Evolutionary conservation across 1,140 invertebrate genomes (phyloP), one percentile per base, ranked within the genome.

Genomic region (Diabrotica undecimpunctata): DNA sequence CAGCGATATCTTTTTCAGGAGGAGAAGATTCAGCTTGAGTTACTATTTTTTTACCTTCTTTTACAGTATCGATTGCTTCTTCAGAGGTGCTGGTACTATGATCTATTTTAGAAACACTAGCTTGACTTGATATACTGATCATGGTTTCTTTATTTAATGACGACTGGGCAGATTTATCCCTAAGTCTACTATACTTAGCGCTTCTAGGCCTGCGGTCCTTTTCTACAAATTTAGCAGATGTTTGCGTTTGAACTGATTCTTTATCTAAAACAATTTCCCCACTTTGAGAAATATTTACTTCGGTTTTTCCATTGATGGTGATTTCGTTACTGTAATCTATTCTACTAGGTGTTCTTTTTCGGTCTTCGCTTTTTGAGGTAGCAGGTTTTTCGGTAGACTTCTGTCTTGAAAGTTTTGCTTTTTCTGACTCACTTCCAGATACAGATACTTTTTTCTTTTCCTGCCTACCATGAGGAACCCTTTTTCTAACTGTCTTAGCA

Each of bases 291-390:
- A 75, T 72, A 38, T 73, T 75, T 53, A 75, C 72, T 66, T 75
- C 73, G 8, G 73, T 75, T 58, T 68, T 73, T 36, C 73, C 74
- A 61, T 74, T 75, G 11, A 75, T 71, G 8, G 68, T 67, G 12
- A 75, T 72, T 39, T 75, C 74, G 53, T 71, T 74, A 12, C 62
- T 69, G 39, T 75, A 75, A 64, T 75, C 70, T 13, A 75, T 68
- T 61, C 64, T 58, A 53, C 67, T 67, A 36, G 66, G 65, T 13
- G 65, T 50, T 14, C 60, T 7, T 61, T 66, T 72, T 51, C 25
- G 63, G 2, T 64, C 55, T 38, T 12, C 58, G 52, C 14, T 60
- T 54, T 52, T 53, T 9, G 66, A 41, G 12, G 68, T 62, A 54
- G 62, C 69, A 14, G 65, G 50, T 52, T 55, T 65, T 10, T 58